Base-by-base conservation (phyloP, 2,888 invertebrate genomes). In the Apodemia hepburni region DNA sequence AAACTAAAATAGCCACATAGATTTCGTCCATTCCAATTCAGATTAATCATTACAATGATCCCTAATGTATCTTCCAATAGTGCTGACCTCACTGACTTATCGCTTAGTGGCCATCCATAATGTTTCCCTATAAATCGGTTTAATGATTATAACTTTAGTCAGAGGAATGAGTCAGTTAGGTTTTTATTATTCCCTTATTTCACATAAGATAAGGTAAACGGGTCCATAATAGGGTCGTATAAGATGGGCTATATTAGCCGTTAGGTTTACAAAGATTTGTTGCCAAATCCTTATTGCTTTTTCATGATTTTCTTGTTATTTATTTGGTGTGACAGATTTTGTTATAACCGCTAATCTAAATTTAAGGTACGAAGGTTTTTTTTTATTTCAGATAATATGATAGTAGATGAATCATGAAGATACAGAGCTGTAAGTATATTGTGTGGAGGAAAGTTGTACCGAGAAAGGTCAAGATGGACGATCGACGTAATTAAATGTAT, bases 1-100 rank as follows among this genome's bases (percentile, higher is more conserved):
- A 15, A 42, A 42, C 5, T 12, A 15, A 15, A 42, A 42, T 42
- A 12, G 15, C 42, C 42, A 42, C 42, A 15, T 42, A 42, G 5
- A 42, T 15, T 42, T 18, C 8, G 54, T 5, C 11, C 15, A 22
- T 12, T 27, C 3, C 27, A 12, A 54, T 27, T 54, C 22, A 54
- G 27, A 54, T 54, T 54, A 15, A 54, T 54, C 54, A 54, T 22
- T 54, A 54, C 5, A 18, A 27, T 22, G 27, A 54, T 54, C 12
- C 54, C 12, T 54, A 54, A 54, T 54, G 54, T 27, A 27, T 54
- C 54, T 54, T 54, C 54, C 54, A 54, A 54, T 54, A 54, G 18
- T 54, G 54, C 54, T 54, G 54, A 54, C 54, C 11, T 54, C 54
- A 54, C 54, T 54, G 54, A 54, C 54, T 27, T 54, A 54, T 54